Conservation (phyloP, 2,113 vertebrate species). For the Campylomormyrus tamandua region DNA sequence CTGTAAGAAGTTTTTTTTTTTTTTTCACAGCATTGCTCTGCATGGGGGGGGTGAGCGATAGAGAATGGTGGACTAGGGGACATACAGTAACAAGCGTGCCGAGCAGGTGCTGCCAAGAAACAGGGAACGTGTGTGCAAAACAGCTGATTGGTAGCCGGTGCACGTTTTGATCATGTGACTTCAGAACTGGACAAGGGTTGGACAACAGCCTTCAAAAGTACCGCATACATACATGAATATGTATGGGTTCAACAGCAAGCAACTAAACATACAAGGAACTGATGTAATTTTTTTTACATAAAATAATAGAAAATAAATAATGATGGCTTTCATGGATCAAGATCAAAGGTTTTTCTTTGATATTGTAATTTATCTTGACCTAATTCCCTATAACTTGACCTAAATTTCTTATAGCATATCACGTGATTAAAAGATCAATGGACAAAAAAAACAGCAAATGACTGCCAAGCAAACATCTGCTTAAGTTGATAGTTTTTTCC, state of each 20-base stretch:
- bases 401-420: slow-evolving; percentile 11
- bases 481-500: background rate
- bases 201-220: background rate
- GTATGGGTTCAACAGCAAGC: background rate
- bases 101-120: background rate
- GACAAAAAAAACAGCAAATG: background rate
- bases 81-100: background rate
- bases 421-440: slow-evolving; percentile 3
- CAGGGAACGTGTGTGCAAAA: background rate
- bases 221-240: background rate
- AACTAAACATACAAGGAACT: background rate
- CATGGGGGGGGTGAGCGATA: background rate
- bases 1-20: background rate
- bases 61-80: background rate
- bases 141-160: background rate
- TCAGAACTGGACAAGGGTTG: background rate
- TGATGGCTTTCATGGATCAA: background rate
- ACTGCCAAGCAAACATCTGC: slow-evolving; percentile 24
- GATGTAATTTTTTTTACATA: background rate
- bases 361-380: background rate
- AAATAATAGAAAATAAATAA: background rate
- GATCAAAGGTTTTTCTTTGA: background rate
- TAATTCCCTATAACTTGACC: background rate
- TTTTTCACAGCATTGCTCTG: background rate
- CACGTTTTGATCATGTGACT: background rate